phyloP scores from a whole-genome alignment of 2,888 invertebrate genomes.

The Catocala fraxini region DNA sequence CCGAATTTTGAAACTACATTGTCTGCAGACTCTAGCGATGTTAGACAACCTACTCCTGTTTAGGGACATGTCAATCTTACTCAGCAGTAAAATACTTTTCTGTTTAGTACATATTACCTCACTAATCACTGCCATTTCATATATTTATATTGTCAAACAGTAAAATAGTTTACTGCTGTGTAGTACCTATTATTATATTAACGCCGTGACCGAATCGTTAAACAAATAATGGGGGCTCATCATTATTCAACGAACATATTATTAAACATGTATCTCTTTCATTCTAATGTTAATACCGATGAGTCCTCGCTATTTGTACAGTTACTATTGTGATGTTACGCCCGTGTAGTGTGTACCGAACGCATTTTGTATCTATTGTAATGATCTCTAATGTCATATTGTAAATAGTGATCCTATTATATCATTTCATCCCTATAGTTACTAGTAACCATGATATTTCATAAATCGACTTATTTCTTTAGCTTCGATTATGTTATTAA shows the following conservation, averaged over 20 bases:
- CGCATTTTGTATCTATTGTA: slow-evolving; percentile 51
- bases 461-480: slow-evolving; percentile 42
- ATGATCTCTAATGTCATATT: slow-evolving; percentile 54
- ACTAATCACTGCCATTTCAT: slow-evolving; percentile 48
- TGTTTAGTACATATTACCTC: slow-evolving; percentile 43
- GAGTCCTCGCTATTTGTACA: slow-evolving; percentile 39
- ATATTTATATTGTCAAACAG: slow-evolving; percentile 33
- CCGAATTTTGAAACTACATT: neutral
- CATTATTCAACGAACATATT: slow-evolving; percentile 27
- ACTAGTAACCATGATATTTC: slow-evolving; percentile 42
- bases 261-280: slow-evolving; percentile 36
- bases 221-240: slow-evolving; percentile 33
- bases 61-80: slow-evolving; percentile 12
- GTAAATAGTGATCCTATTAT: slow-evolving; percentile 49
- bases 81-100: slow-evolving; percentile 40
- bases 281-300: slow-evolving; percentile 30
- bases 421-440: slow-evolving; percentile 49
- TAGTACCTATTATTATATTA: slow-evolving; percentile 22
- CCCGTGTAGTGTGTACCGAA: slow-evolving; percentile 36
- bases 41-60: neutral
- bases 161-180: slow-evolving; percentile 40
- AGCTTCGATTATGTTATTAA: slow-evolving; percentile 45
- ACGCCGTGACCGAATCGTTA: slow-evolving; percentile 18
- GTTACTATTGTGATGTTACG: slow-evolving; percentile 29
- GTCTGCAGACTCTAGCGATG: slow-evolving; percentile 2